phyloP scores from a whole-genome alignment of 2,888 invertebrate species.

The Synanthedon andrenaeformis region DNA sequence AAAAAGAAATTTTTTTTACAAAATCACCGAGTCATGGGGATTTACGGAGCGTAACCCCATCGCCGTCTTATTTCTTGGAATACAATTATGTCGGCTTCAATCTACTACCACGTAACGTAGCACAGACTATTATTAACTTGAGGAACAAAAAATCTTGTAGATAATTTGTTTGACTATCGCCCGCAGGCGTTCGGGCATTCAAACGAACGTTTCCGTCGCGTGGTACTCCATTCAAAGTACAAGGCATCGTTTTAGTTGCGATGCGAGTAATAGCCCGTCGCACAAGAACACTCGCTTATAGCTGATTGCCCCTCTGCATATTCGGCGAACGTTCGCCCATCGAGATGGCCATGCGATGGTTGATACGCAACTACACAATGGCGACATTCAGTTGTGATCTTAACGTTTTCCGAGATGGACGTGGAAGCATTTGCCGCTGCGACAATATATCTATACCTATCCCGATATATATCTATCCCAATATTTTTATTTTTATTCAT shows the following conservation, averaged over 20 bases:
- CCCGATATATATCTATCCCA: no score
- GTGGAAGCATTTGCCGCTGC: no score
- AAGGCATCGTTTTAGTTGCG: not conserved
- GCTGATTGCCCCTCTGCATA: no score
- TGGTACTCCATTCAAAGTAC: slow-evolving; percentile 2
- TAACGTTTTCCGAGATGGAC: no score
- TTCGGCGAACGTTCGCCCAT: no score
- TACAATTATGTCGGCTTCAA: slow-evolving; percentile 43
- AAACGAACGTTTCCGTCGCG: slow-evolving; percentile 6
- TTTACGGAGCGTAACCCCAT: slow-evolving; percentile 49
- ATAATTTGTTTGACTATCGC: slow-evolving; percentile 15
- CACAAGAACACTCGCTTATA: no score
- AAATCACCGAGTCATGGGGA: slow-evolving; percentile 48
- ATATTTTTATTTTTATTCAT: no score
- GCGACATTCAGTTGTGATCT: no score
- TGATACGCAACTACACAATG: no score
- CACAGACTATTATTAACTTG: slow-evolving; percentile 2
- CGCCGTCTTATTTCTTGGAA: slow-evolving; percentile 54
- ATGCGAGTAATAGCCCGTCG: no score
- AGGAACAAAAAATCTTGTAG: slow-evolving; percentile 24
- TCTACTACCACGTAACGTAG: slow-evolving; percentile 9
- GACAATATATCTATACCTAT: no score
- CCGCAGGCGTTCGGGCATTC: slow-evolving; percentile 10
- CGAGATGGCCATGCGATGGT: no score
- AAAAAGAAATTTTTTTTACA: slow-evolving; percentile 23